phyloP scores from a whole-genome alignment of 2,888 invertebrate species.

The Tolmerus cingulatus region DNA sequence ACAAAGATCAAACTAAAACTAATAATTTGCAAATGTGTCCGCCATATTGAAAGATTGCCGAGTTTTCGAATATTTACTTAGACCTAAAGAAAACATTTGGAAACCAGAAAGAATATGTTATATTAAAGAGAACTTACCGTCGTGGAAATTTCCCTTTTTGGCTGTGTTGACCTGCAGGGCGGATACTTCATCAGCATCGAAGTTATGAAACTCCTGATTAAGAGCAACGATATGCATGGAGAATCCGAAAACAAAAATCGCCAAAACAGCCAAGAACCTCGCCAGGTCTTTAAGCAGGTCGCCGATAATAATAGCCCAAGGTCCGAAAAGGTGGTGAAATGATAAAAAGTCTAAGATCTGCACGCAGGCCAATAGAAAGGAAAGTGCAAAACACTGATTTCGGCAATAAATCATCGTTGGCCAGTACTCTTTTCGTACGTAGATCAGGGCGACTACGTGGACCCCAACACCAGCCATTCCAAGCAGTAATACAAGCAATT shows the following conservation, averaged over 20 bases:
- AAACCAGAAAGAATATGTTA: neutral
- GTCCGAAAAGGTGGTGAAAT: slow-evolving; percentile 98
- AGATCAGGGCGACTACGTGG: slow-evolving; percentile 83
- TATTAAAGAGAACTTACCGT: slow-evolving; percentile 71
- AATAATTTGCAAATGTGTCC: neutral
- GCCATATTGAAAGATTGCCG: neutral
- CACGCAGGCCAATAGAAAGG: slow-evolving; percentile 94
- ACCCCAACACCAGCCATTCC: slow-evolving; percentile 90
- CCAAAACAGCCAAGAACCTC: slow-evolving; percentile 95
- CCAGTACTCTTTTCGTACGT: slow-evolving; percentile 75
- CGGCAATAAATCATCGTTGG: slow-evolving; percentile 91
- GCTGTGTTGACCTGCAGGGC: slow-evolving; percentile 67
- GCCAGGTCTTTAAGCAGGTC: slow-evolving; percentile 92
- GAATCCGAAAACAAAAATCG: slow-evolving; percentile 98
- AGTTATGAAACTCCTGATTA: slow-evolving; percentile 89
- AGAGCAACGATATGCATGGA: slow-evolving; percentile 96
- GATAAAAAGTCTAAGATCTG: slow-evolving; percentile 97
- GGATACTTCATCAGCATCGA: slow-evolving; percentile 70
- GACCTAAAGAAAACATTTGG: neutral
- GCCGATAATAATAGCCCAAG: slow-evolving; percentile 99
- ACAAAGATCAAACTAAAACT: neutral
- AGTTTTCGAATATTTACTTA: neutral
- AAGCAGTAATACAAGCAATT: slow-evolving; percentile 83
- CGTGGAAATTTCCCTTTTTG: slow-evolving; percentile 70
- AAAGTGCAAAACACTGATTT: slow-evolving; percentile 96